Conservation (phyloP, 2,113 vertebrate genomes). For the Coryphaenoides rupestris region DNA sequence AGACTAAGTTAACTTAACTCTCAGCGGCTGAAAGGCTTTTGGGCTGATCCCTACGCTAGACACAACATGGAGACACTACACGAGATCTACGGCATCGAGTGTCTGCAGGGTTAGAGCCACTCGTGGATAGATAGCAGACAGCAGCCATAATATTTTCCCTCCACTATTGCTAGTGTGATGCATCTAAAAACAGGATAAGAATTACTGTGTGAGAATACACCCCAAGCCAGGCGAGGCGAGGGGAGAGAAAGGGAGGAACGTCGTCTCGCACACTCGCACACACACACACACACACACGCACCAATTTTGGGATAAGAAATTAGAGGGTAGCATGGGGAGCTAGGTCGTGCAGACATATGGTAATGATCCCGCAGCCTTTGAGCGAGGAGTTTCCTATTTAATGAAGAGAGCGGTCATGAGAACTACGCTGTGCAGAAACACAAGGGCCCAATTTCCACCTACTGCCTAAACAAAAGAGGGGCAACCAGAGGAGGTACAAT, state of each 20-base stretch:
- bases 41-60: too few relatives aligned
- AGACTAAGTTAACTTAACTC: too few relatives aligned
- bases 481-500: conserved; percentile 28
- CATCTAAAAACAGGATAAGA: conserved; percentile 59
- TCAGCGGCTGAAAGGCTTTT: too few relatives aligned
- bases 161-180: conserved; percentile 37
- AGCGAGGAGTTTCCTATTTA: conserved; percentile 68
- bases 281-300: conserved; percentile 68
- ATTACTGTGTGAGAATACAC: conserved; percentile 64
- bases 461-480: conserved; percentile 47
- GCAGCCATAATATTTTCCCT: conserved; percentile 46
- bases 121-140: conserved; percentile 17
- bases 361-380: conserved; percentile 73
- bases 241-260: conserved; percentile 65
- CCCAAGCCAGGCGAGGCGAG: conserved; percentile 36
- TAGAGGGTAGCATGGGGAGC: conserved; percentile 74
- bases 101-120: conserved; percentile 39
- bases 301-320: conserved; percentile 81
- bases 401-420: conserved; percentile 66
- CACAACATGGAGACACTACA: too few relatives aligned
- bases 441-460: conserved; percentile 60
- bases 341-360: conserved; percentile 73
- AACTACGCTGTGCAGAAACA: conserved; percentile 49
- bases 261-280: conserved; percentile 51
- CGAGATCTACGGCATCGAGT: too few relatives aligned